phyloP scores from a whole-genome alignment of 2,888 invertebrate genomes.

The Spodoptera picta region DNA sequence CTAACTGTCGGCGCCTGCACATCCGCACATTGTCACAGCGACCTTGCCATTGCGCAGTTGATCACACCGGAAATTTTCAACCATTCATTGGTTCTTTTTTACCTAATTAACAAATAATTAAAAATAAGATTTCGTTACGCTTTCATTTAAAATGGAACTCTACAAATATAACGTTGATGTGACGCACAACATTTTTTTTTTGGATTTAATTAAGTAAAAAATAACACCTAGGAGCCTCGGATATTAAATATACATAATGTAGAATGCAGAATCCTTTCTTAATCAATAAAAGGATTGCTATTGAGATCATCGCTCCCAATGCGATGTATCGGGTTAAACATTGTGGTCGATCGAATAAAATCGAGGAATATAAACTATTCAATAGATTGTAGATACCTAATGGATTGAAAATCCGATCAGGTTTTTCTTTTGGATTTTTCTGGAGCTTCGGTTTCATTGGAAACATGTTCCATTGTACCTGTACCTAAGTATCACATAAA shows the following conservation, averaged over 20 bases:
- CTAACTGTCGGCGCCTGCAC: conserved; percentile 14
- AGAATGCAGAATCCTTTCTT: conserved; percentile 15
- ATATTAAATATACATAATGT: too few relatives aligned
- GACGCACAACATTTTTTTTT: too few relatives aligned
- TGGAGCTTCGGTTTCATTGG: conserved; percentile 21
- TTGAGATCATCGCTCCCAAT: background rate
- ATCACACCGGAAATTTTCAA: conserved; percentile 29
- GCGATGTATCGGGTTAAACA: conserved; percentile 1
- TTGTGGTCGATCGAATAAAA: conserved; percentile 16
- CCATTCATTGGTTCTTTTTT: conserved; percentile 22
- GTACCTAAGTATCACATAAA: too few relatives aligned
- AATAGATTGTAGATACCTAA: conserved; percentile 18
- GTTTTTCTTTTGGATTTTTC: conserved; percentile 5
- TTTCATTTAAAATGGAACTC: too few relatives aligned
- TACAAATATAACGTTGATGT: too few relatives aligned
- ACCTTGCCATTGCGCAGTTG: conserved; percentile 49
- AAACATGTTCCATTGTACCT: conserved; percentile 4
- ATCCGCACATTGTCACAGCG: conserved; percentile 40
- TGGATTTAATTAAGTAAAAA: too few relatives aligned
- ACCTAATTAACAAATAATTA: conserved; percentile 6
- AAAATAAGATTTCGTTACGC: background rate
- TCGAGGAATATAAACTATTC: conserved; percentile 30
- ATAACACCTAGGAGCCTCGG: too few relatives aligned
- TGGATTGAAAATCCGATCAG: conserved; percentile 33
- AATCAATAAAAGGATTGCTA: conserved; percentile 9